These are phyloP conservation scores for Conopomorpha cramerella DNA, from an alignment of 1,140 invertebrate genomes.

Conservation along the genomic window DNA sequence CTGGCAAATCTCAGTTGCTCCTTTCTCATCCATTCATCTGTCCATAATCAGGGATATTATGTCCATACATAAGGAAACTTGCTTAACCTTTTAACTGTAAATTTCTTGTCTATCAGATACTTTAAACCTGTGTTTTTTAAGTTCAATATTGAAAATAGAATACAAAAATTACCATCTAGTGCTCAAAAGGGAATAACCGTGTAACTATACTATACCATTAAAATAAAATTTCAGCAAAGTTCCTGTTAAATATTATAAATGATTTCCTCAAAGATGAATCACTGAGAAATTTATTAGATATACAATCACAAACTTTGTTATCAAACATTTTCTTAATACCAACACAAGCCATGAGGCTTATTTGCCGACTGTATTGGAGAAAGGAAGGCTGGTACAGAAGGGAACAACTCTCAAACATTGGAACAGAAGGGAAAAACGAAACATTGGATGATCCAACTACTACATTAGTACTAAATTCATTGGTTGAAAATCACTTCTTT, in stretches of 20 bases:
- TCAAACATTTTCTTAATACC: slow-evolving; percentile 9
- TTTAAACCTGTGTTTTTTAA: slow-evolving; percentile 3
- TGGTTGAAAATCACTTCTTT: slow-evolving; percentile 13
- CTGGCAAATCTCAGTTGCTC: no score
- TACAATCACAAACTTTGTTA: slow-evolving; percentile 14
- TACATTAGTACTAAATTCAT: slow-evolving; percentile 11
- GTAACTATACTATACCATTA: not conserved
- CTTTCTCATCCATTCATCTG: no score
- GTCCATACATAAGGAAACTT: no score
- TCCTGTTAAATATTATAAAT: slow-evolving; percentile 22
- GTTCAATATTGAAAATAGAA: slow-evolving; percentile 3
- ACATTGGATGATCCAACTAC: slow-evolving; percentile 10
- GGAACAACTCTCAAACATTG: slow-evolving; percentile 13
- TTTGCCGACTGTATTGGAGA: slow-evolving; percentile 36
- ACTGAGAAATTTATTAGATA: slow-evolving; percentile 16
- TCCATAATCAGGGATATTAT: no score
- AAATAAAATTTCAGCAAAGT: slow-evolving; percentile 19
- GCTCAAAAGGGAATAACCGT: not conserved
- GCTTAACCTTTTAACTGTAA: no score
- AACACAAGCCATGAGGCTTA: slow-evolving; percentile 19
- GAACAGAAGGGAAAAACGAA: slow-evolving; percentile 6
- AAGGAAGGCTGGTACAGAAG: slow-evolving; percentile 21
- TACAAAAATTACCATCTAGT: not conserved
- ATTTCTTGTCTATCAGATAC: no score
- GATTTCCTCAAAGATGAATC: slow-evolving; percentile 16